A percentile compares a stretch with the other conserved stretches of the same genome.
Evolutionary conservation across 30 jellyfish, hydroid and myxozoan genomes (phyloP).

Genomic region (Aurelia aurita): DNA sequence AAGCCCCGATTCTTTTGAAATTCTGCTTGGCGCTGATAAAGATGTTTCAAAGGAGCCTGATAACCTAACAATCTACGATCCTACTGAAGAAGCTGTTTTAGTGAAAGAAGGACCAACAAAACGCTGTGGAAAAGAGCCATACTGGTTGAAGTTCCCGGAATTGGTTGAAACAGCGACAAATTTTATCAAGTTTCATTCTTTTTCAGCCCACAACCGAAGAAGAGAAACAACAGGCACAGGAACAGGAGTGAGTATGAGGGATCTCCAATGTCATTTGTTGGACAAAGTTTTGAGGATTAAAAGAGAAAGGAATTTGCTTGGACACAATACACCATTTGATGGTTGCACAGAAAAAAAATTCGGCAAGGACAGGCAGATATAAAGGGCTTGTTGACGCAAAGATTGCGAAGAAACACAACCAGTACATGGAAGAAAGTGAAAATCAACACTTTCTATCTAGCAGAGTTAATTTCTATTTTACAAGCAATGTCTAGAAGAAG

Average conservation of each 20-base stretch:
- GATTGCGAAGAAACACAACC: neutral
- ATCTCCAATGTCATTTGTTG: neutral
- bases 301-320: neutral
- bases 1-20: conserved; percentile 22
- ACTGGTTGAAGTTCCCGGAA: conserved; percentile 3
- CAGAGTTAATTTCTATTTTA: conserved; percentile 8
- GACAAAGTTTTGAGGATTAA: conserved; percentile 17
- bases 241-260: conserved; percentile 8
- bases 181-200: conserved; percentile 28
- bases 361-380: conserved; percentile 5
- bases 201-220: conserved; percentile 21
- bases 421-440: neutral
- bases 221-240: conserved; percentile 21
- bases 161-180: conserved; percentile 23
- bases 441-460: conserved; percentile 13
- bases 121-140: conserved; percentile 24
- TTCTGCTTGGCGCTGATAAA: conserved; percentile 2
- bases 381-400: conserved; percentile 9
- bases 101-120: conserved; percentile 11
- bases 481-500: neutral
- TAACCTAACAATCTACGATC: neutral
- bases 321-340: conserved; percentile 4
- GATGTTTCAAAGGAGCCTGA: conserved; percentile 6
- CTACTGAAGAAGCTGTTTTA: neutral
- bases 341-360: conserved; percentile 3